These are phyloP conservation scores for Eristalinus aeneus DNA, from an alignment of 2,888 invertebrate genomes.

Conservation along the genomic window DNA sequence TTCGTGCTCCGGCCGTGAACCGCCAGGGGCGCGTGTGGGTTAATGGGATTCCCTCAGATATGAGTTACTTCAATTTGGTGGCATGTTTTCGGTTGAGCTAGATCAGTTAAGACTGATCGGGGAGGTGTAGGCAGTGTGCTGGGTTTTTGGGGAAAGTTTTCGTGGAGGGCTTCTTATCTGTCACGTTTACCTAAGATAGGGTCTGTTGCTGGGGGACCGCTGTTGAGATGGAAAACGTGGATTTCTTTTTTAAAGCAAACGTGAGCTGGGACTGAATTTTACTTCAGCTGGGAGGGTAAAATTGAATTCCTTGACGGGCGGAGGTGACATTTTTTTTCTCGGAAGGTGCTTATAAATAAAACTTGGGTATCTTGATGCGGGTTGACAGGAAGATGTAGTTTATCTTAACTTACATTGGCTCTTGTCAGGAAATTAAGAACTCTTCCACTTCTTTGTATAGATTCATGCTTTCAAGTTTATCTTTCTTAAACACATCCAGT, in stretches of 20 bases:
- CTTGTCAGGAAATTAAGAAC: too few species aligned
- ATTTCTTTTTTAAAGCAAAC: background rate
- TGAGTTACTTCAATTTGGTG: background rate
- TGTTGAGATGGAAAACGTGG: background rate
- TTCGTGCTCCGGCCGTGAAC: constrained; percentile 5
- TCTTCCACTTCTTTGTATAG: too few species aligned
- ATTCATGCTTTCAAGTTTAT: too few species aligned
- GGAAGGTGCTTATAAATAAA: background rate
- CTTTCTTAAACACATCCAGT: too few species aligned
- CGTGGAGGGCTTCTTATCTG: background rate
- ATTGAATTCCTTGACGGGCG: too few species aligned
- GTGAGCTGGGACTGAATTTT: background rate
- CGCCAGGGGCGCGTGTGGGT: background rate
- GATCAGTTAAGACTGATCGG: background rate
- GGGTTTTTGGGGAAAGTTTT: background rate
- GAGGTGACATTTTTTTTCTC: background rate
- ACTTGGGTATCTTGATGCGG: background rate
- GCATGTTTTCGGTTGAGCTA: background rate
- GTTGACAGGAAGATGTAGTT: too few species aligned
- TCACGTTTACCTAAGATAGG: background rate
- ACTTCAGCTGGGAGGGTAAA: background rate
- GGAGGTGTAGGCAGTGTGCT: background rate
- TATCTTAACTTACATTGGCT: too few species aligned
- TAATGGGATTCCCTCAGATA: background rate
- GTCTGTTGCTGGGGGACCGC: background rate